These are phyloP conservation scores for Tapirus terrestris DNA, from an alignment of 2,113 vertebrate species.

Conservation along the genomic window DNA sequence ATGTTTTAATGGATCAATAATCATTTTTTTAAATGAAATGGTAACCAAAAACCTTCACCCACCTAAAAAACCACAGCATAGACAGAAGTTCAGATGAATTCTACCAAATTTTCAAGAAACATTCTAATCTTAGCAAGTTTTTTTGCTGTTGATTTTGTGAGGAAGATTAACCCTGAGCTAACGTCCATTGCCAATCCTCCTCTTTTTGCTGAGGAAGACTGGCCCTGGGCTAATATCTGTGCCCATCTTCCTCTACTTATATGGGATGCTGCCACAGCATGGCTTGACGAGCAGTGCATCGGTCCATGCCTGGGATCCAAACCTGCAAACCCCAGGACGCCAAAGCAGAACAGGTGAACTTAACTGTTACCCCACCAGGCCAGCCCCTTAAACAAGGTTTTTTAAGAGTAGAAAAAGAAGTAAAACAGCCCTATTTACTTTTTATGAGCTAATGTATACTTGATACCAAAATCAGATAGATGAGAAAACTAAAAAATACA, in stretches of 20 bases:
- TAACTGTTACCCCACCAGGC: too few species aligned
- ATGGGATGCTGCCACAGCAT: too few species aligned
- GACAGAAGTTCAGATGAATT: neutral
- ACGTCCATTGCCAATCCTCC: too few species aligned
- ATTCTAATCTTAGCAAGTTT: neutral
- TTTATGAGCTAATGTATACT: neutral
- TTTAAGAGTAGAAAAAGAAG: neutral
- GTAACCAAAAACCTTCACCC: neutral
- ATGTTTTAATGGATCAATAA: neutral
- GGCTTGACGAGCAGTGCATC: too few species aligned
- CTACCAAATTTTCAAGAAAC: conserved; percentile 13
- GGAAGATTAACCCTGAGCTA: too few species aligned
- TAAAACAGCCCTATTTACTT: neutral
- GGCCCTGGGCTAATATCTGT: too few species aligned
- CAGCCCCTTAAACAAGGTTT: neutral
- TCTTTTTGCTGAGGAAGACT: too few species aligned
- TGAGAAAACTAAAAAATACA: conserved; percentile 26
- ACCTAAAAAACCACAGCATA: neutral
- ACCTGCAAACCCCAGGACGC: too few species aligned
- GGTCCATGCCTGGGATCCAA: too few species aligned
- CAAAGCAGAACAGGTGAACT: too few species aligned
- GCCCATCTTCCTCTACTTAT: too few species aligned
- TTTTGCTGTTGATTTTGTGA: neutral
- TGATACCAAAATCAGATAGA: neutral
- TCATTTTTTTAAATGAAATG: neutral